Percentiles rank a stretch among this genome's conserved stretches.
Conservation (phyloP, 2,888 invertebrate genomes). For the Cyclophora albipunctata region DNA sequence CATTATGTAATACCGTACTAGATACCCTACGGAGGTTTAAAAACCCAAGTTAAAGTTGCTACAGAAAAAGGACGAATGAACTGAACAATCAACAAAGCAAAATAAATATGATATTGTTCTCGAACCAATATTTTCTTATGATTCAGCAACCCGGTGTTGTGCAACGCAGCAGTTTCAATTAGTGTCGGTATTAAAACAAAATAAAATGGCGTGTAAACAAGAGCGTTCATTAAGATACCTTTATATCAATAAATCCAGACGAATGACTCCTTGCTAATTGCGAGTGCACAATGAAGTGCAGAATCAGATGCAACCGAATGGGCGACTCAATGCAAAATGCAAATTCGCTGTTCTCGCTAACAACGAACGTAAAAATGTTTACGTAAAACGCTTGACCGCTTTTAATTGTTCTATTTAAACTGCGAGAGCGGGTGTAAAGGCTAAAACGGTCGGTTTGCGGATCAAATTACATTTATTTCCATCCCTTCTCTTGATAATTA, state of each 20-base stretch:
- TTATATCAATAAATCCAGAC: conserved; percentile 54
- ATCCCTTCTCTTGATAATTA: conserved; percentile 39
- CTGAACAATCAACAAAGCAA: too few species aligned
- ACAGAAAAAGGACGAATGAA: too few species aligned
- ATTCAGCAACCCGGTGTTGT: conserved; percentile 9
- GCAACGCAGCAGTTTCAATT: not conserved
- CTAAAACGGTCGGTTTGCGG: conserved; percentile 34
- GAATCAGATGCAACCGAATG: conserved; percentile 39
- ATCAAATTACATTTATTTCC: conserved; percentile 41
- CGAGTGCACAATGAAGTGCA: conserved; percentile 43
- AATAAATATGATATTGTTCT: too few species aligned
- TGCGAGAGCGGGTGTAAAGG: conserved; percentile 31
- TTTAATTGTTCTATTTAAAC: conserved; percentile 56
- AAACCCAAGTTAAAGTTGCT: too few species aligned
- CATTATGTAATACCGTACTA: too few species aligned
- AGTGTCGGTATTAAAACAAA: not conserved
- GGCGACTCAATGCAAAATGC: conserved; percentile 36
- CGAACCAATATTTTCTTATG: not conserved
- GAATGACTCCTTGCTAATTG: conserved; percentile 63
- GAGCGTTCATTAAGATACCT: conserved; percentile 46
- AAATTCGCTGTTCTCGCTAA: conserved; percentile 35
- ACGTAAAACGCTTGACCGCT: conserved; percentile 44
- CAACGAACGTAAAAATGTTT: conserved; percentile 52
- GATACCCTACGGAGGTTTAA: too few species aligned
- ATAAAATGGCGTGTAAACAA: conserved; percentile 4